These are phyloP conservation scores for Noctuana brunneofusca DNA, from an alignment of 2,888 invertebrate species.

Conservation along the genomic window DNA sequence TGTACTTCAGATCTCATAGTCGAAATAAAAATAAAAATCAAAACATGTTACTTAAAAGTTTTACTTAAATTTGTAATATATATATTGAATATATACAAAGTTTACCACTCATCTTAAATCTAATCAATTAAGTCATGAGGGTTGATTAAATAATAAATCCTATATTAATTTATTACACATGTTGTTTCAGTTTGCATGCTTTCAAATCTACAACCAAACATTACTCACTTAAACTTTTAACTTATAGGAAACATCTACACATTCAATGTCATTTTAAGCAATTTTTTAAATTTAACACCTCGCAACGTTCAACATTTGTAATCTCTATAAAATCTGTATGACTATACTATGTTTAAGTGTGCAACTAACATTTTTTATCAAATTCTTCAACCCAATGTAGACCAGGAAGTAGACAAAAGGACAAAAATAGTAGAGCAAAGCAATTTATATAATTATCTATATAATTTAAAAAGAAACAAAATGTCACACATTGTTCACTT, in stretches of 20 bases:
- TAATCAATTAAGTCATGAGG: slow-evolving; percentile 77
- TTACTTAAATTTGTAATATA: slow-evolving; percentile 79
- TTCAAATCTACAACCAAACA: slow-evolving; percentile 64
- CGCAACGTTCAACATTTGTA: slow-evolving; percentile 46
- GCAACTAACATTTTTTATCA: slow-evolving; percentile 63
- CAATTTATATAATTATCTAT: slow-evolving; percentile 33
- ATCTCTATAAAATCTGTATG: slow-evolving; percentile 49
- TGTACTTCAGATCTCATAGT: slow-evolving; percentile 80
- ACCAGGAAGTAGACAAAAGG: slow-evolving; percentile 47
- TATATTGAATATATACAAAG: slow-evolving; percentile 81
- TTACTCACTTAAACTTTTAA: slow-evolving; percentile 47
- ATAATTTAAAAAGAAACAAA: slow-evolving; percentile 14
- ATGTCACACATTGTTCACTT: slow-evolving; percentile 14
- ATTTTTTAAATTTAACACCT: slow-evolving; percentile 42
- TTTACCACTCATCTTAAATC: slow-evolving; percentile 77
- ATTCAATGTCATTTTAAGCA: slow-evolving; percentile 43
- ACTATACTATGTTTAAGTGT: slow-evolving; percentile 48
- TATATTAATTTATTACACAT: slow-evolving; percentile 71
- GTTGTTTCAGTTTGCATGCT: slow-evolving; percentile 64
- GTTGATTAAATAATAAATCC: slow-evolving; percentile 79
- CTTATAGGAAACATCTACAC: slow-evolving; percentile 43
- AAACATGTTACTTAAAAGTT: slow-evolving; percentile 78
- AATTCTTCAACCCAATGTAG: slow-evolving; percentile 47
- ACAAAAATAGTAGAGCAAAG: slow-evolving; percentile 33
- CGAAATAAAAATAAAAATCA: slow-evolving; percentile 69